Evolutionary conservation across 2,113 vertebrate genomes (phyloP).

Genomic region (Anguilla rostrata): DNA sequence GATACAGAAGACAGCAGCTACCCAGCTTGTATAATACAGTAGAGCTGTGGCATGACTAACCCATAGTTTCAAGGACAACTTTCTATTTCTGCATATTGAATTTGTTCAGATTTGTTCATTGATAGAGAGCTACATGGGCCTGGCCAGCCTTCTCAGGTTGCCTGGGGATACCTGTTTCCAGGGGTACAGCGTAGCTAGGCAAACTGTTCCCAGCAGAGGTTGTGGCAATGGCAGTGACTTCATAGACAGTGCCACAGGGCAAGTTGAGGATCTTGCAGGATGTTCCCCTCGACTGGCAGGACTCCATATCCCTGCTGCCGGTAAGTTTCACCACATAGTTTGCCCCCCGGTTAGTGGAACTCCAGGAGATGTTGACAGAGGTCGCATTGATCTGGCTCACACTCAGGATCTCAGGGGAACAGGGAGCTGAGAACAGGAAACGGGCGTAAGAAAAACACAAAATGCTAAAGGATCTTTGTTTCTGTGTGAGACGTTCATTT

Average conservation of each 20-base stretch:
- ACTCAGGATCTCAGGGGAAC: slow-evolving; percentile 82
- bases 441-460: slow-evolving; percentile 1
- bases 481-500: neutral
- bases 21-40: too few relatives aligned
- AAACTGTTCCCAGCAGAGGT: slow-evolving; percentile 76
- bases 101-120: neutral
- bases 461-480: neutral
- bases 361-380: slow-evolving; percentile 71
- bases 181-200: slow-evolving; percentile 78
- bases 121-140: neutral
- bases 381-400: slow-evolving; percentile 70
- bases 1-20: neutral
- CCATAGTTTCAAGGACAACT: neutral
- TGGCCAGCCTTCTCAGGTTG: neutral
- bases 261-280: slow-evolving; percentile 74
- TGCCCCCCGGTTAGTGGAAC: slow-evolving; percentile 66
- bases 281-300: slow-evolving; percentile 63
- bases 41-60: neutral
- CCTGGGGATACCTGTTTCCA: slow-evolving; percentile 79
- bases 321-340: slow-evolving; percentile 68
- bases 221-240: slow-evolving; percentile 74
- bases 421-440: slow-evolving; percentile 77
- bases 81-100: neutral
- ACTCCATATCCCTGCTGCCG: slow-evolving; percentile 51
- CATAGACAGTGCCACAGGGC: slow-evolving; percentile 79